These are phyloP conservation scores for Sturmia bella DNA, from an alignment of 2,888 invertebrate genomes.

Conservation along the genomic window DNA sequence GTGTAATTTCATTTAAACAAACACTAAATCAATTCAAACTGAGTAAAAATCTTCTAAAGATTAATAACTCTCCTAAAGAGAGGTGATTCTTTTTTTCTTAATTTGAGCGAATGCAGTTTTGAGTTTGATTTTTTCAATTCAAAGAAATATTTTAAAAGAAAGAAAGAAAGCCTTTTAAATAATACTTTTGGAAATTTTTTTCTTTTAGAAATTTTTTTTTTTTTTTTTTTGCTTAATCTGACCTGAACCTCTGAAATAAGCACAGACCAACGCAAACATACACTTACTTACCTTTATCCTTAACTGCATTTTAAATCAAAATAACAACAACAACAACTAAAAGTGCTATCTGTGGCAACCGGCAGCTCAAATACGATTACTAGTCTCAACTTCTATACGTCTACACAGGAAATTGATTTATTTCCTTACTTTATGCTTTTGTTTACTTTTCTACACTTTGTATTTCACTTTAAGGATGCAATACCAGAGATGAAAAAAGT, in stretches of 20 bases:
- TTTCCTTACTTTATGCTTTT: conserved; percentile 65
- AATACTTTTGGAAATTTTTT: too few species aligned
- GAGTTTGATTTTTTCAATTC: too few species aligned
- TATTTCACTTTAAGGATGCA: not conserved
- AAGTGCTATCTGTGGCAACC: conserved; percentile 11
- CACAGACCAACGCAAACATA: conserved; percentile 1
- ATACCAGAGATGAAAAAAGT: not conserved
- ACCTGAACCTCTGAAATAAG: conserved; percentile 7
- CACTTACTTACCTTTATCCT: conserved; percentile 1
- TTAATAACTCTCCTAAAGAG: too few species aligned
- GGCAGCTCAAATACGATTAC: conserved; percentile 42
- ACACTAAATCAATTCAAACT: too few species aligned
- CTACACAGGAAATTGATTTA: conserved; percentile 71
- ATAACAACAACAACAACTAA: not conserved
- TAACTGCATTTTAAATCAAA: conserved; percentile 17
- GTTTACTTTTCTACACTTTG: not conserved
- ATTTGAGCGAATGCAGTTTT: too few species aligned
- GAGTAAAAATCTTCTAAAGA: too few species aligned
- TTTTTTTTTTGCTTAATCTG: too few species aligned
- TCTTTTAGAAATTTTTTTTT: too few species aligned
- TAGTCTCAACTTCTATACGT: conserved; percentile 55
- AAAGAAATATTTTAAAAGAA: too few species aligned
- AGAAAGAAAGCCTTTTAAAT: too few species aligned
- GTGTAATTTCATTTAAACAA: too few species aligned
- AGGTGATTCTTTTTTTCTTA: too few species aligned